These are phyloP conservation scores for Callyntrura sp. DNA, from an alignment of 2,888 invertebrate species.

Conservation along the genomic window DNA sequence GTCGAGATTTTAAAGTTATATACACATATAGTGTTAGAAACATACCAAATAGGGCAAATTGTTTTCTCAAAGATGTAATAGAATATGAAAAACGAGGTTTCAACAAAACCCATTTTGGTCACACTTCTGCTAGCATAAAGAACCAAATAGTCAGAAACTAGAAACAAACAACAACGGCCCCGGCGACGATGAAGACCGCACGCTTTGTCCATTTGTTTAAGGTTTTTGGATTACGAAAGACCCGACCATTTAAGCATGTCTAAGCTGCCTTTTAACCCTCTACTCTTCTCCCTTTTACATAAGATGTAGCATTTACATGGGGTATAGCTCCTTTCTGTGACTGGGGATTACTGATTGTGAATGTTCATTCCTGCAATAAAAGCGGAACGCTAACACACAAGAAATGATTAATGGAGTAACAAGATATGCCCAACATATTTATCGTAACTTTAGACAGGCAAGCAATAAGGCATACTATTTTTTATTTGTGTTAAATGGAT, in stretches of 20 bases:
- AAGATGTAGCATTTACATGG: conserved; percentile 23
- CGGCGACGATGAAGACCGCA: neutral
- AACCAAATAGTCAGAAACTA: conserved; percentile 35
- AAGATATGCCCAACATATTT: conserved; percentile 67
- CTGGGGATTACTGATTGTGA: conserved; percentile 12
- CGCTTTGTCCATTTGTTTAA: conserved; percentile 33
- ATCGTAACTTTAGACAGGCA: conserved; percentile 72
- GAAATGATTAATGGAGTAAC: conserved; percentile 73
- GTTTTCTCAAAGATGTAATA: conserved; percentile 10
- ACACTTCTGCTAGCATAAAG: conserved; percentile 56
- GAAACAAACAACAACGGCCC: conserved; percentile 13
- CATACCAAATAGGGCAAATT: no score
- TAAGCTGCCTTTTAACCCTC: conserved; percentile 22
- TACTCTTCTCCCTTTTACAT: conserved; percentile 37
- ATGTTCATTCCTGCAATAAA: conserved; percentile 5
- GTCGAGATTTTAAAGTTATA: no score
- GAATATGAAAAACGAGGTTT: conserved; percentile 50
- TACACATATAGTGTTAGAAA: no score
- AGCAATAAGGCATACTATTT: conserved; percentile 68
- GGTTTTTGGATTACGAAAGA: neutral
- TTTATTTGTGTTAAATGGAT: conserved; percentile 68
- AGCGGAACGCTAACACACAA: neutral
- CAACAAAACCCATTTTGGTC: conserved; percentile 73
- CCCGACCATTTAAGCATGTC: conserved; percentile 4
- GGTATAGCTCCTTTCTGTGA: conserved; percentile 29